Evolutionary conservation across 64 coral and sea anemone genomes (phyloP), one percentile per base, ranked within the genome.

Genomic region (Montipora foliosa): DNA sequence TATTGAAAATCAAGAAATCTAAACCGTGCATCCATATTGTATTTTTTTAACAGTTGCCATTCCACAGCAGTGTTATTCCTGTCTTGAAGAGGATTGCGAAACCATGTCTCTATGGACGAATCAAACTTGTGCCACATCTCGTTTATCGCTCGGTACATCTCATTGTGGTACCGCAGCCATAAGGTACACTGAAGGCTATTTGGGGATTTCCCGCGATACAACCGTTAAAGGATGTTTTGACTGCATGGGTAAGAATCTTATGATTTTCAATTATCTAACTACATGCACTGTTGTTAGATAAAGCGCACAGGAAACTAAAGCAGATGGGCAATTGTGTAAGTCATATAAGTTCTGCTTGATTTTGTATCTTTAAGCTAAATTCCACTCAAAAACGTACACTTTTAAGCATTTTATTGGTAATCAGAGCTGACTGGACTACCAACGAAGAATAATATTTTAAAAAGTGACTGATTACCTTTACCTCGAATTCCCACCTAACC

Each of bases 121-220:
- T 77, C 75, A 77, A 22, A 77, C 75, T 16, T 77, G 75, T 77
- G 75, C 75, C 10, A 77, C 75, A 9, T 44, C 44, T 16, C 75
- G 45, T 13, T 16, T 15, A 15, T 46, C 75, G 5, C 75, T 77
- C 10, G 75, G 75, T 3, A 77, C 75, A 49, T 29, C 75, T 12
- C 75, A 77, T 14, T 77, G 75, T 77, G 75, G 29, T 47, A 47
- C 75, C 5, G 75, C 75, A 3, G 45, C 47, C 6, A 14, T 77
- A 47, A 14, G 29, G 5, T 6, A 77, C 17, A 46, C 3, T 7
- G 29, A 4, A 22, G 47, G 13, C 0, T 3, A 47, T 48, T 12
- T 47, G 45, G 29, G 47, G 5, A 6, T 4, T 44, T 77, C 37
- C 10, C 9, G 8, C 37, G 45, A 64, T 0, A 64, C 61, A 13